A percentile compares a stretch with the other conserved stretches of the same genome.
Conservation (phyloP, 2,797 vertebrate genomes). For the Aphelocoma californica region DNA sequence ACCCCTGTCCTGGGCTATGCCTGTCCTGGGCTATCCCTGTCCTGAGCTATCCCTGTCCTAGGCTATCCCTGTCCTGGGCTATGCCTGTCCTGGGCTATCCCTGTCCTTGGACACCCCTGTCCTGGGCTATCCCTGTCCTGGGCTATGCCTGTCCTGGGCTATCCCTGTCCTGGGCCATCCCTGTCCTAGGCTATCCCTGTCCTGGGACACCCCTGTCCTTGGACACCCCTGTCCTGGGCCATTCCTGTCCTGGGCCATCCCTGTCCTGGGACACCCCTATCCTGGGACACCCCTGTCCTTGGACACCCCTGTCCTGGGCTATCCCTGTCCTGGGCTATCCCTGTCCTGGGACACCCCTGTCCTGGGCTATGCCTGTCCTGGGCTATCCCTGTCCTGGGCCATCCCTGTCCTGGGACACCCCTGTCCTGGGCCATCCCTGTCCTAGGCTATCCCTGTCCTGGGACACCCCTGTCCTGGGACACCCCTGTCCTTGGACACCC, state of each 20-base stretch:
- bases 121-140: background rate
- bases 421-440: background rate
- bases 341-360: background rate
- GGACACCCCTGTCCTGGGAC: fast-evolving
- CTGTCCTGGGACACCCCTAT: no score
- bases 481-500: fast-evolving
- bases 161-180: no score
- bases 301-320: no score
- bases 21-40: background rate
- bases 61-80: no score
- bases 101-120: background rate
- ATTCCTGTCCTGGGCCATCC: no score
- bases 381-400: no score
- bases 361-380: no score
- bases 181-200: no score
- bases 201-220: fast-evolving
- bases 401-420: background rate
- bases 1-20: fast-evolving
- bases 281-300: no score
- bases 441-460: background rate
- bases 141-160: no score
- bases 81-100: background rate
- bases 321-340: background rate
- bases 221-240: no score
- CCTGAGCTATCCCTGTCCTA: background rate